Evolutionary conservation across 37 sponge, comb jelly and placozoan species (phyloP).

Genomic region (Cladorhizidae sp.): DNA sequence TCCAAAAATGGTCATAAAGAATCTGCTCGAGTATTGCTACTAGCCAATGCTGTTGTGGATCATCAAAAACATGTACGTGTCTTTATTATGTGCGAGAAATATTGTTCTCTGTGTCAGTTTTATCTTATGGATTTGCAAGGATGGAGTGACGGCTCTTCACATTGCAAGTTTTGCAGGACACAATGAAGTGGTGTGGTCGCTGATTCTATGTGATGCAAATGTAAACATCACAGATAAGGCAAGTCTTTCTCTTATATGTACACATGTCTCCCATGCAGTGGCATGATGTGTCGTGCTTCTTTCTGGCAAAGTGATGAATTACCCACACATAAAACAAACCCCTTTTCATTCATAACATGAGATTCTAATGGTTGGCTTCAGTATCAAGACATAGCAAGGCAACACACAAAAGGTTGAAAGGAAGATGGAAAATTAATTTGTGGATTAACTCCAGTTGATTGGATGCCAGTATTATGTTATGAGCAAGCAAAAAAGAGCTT

Average conservation of each 20-base stretch:
- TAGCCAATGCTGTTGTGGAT: not conserved
- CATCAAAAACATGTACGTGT: not conserved
- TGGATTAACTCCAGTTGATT: too few species aligned
- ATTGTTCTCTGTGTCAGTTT: not conserved
- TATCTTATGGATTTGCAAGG: not conserved
- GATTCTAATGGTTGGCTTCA: too few species aligned
- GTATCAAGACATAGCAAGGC: too few species aligned
- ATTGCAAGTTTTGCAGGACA: conserved; percentile 3
- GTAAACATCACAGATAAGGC: not conserved
- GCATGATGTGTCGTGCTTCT: too few species aligned
- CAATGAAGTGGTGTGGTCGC: not conserved
- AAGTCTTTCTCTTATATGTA: too few species aligned
- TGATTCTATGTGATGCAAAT: not conserved
- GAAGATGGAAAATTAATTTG: too few species aligned
- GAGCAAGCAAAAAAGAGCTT: too few species aligned
- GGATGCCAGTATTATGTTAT: too few species aligned
- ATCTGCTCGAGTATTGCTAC: not conserved
- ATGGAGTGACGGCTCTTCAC: conserved; percentile 9
- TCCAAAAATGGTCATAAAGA: not conserved
- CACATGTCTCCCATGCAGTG: not conserved
- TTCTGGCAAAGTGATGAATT: too few species aligned
- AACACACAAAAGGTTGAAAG: too few species aligned
- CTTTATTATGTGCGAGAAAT: not conserved
- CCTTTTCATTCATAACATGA: too few species aligned
- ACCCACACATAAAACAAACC: too few species aligned